A percentile compares a stretch with the other conserved stretches of the same genome.
These are phyloP conservation scores for Hipparchia sbordonii DNA, from an alignment of 2,888 invertebrate genomes.

Conservation along the genomic window DNA sequence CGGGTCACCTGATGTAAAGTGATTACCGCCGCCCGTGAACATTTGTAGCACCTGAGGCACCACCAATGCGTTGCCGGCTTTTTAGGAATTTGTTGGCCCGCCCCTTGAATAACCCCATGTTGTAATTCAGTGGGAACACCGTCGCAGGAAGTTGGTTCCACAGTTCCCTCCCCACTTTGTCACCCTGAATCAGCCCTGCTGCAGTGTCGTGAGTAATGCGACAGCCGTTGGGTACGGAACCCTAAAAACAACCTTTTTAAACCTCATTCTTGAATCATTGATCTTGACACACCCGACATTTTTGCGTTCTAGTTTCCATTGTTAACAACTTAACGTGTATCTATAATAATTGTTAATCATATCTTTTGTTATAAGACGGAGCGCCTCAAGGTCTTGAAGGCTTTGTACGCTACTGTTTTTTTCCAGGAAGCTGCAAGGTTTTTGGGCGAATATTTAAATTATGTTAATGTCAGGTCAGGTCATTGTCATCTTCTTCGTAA, in stretches of 20 bases:
- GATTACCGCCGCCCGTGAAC: no score
- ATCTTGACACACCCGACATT: conserved; percentile 16
- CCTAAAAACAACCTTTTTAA: neutral
- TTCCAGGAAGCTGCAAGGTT: conserved; percentile 15
- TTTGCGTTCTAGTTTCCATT: conserved; percentile 10
- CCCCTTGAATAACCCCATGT: no score
- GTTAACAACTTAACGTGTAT: neutral
- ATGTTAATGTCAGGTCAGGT: neutral
- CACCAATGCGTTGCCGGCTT: no score
- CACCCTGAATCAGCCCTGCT: no score
- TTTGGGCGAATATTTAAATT: neutral
- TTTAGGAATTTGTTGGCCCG: no score
- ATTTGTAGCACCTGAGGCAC: no score
- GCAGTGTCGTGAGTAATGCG: no score
- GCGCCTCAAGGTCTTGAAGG: neutral
- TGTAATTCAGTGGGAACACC: no score
- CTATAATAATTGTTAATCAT: neutral
- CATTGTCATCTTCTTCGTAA: neutral
- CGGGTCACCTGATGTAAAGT: no score
- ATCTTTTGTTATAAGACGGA: conserved; percentile 3
- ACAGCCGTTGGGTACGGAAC: no score
- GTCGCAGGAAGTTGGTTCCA: no score
- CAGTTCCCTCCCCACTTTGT: no score
- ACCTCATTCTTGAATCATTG: conserved; percentile 9
- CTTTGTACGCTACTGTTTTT: conserved; percentile 3